Conservation (phyloP, 2,888 invertebrate species). For the Tipula vernalis region DNA sequence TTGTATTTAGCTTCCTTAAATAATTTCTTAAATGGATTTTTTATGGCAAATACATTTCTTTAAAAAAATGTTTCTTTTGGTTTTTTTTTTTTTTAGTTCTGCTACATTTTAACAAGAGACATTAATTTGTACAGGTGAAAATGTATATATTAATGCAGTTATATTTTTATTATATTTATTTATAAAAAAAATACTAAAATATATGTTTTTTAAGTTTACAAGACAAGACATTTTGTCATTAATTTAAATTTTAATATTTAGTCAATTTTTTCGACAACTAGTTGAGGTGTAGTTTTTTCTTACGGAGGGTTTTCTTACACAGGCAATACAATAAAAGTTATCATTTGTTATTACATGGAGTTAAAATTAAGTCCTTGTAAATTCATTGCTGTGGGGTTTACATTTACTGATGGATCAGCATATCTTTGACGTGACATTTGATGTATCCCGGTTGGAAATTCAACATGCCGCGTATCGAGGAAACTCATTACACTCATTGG, state of each 20-base stretch:
- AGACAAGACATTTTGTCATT: neutral
- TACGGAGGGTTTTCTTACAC: neutral
- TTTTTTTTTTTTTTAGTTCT: neutral
- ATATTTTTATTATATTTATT: neutral
- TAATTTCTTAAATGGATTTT: neutral
- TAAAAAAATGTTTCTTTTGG: neutral
- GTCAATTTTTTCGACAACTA: neutral
- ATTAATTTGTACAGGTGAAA: neutral
- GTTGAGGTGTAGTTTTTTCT: neutral
- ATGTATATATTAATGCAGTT: neutral
- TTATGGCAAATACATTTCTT: neutral
- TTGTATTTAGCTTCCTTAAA: neutral
- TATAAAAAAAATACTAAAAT: neutral
- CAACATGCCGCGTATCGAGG: conserved; percentile 57
- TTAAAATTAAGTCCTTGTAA: conserved; percentile 65
- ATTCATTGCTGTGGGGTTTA: conserved; percentile 50
- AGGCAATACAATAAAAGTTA: neutral
- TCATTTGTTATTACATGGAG: conserved; percentile 46
- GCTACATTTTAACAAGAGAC: neutral
- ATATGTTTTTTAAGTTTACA: neutral
- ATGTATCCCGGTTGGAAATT: conserved; percentile 48
- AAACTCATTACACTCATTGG: conserved; percentile 56
- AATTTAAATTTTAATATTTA: neutral
- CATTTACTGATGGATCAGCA: conserved; percentile 34
- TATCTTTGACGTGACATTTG: conserved; percentile 40